Evolutionary conservation across 2,797 vertebrate species (phyloP), one percentile per base, ranked within the genome.

Genomic region (Tadarida brasiliensis): DNA sequence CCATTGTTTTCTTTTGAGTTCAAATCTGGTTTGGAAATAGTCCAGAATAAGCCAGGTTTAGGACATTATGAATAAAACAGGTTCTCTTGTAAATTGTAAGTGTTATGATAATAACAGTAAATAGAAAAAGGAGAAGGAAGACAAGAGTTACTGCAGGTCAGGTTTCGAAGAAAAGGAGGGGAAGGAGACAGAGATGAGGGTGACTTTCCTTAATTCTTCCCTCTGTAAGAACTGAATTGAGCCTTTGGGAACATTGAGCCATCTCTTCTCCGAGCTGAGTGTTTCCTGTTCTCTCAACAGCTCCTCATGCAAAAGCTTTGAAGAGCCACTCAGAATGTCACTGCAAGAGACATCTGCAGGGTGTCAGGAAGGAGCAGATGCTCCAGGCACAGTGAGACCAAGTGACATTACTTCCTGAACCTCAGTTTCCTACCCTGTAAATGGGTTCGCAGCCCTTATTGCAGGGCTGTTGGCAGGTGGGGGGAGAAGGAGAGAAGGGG

Each of bases 1-100:
- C 12, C 54, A 24, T 57, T 80, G 24, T 65, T 90, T 57, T 94
- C 67, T 71, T 91, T 93, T 87, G 57, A 76, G 24, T 94, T 83
- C 22, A 76, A 26, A 93, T 89, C 28, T 76, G 65, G 15, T 83
- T 61, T 83, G 30, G 77, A 94, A 93, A 49, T 54, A 11, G 20
- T 63, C 19, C 68, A 82, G 70, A 81, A 65, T 3, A 59, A 49
- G 28, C 77, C 26, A 24, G 17, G 39, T 73, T 80, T 76, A 68
- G 56, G 61, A 57, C 11, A 12, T 71, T 59, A 12, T 28, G 44
- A 56, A 19, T 49, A 65, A 71, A 87, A 33, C 1, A 30, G 51
- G 14, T 65, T n/a, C 12, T 49, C 15, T 2, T 63, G 7, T 28
- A 49, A 30, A 83, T 51, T 47, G 11, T 54, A 39, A 57, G 54